Evolutionary conservation across 1,140 invertebrate species (phyloP).

Genomic region (Zaprionus inermis): DNA sequence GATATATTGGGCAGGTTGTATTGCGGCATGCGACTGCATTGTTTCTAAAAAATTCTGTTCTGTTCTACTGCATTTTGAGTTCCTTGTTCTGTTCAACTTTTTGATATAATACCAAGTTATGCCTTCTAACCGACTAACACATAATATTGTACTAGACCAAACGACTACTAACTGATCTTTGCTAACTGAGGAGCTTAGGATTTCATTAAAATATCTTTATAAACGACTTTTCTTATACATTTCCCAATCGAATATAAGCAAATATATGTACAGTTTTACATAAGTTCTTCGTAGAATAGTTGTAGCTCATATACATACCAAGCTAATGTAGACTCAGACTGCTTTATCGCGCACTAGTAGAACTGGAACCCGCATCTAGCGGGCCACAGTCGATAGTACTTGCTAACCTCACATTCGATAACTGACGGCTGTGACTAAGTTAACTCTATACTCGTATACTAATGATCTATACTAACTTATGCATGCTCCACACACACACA

Average conservation of each 20-base stretch:
- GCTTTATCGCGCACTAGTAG: background rate
- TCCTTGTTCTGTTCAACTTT: constrained; percentile 21
- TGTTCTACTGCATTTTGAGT: constrained; percentile 28
- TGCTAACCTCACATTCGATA: constrained; percentile 8
- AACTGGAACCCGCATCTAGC: background rate
- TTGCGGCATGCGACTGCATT: constrained; percentile 65
- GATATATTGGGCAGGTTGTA: constrained; percentile 92
- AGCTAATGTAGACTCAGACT: background rate
- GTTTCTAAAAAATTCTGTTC: constrained; percentile 22
- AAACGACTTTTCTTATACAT: background rate
- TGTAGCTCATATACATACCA: background rate
- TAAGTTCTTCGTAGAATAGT: background rate
- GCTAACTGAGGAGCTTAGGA: background rate
- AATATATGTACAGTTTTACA: background rate
- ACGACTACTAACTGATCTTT: background rate
- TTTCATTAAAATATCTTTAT: background rate
- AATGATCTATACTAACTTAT: constrained; percentile 31
- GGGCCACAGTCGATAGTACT: background rate
- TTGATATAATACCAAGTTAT: constrained; percentile 3
- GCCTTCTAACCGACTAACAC: background rate
- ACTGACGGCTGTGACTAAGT: constrained; percentile 16
- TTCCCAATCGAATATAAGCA: background rate
- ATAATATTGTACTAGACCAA: background rate
- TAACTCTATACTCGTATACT: constrained; percentile 1
- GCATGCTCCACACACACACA: constrained; percentile 23